Evolutionary conservation across 2,797 vertebrate genomes (phyloP).

Genomic region (Helicolenus hilgendorfi): DNA sequence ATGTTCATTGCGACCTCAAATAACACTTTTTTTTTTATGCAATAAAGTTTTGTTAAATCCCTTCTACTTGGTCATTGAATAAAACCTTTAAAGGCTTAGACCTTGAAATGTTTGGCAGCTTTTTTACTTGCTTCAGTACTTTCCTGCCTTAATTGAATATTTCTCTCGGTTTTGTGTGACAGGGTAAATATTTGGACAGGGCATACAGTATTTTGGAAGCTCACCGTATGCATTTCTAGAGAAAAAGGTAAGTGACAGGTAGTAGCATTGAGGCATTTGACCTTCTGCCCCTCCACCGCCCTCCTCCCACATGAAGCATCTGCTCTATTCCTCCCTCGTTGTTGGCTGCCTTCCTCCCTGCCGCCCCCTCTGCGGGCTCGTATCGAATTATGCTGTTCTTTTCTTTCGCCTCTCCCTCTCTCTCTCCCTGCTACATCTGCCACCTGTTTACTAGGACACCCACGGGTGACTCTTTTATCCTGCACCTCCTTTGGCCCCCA

Average conservation of each 20-base stretch:
- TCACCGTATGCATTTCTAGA: constrained; percentile 19
- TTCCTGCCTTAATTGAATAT: not conserved
- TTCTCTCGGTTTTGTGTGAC: constrained; percentile 36
- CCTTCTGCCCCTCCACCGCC: constrained; percentile 2
- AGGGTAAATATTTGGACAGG: constrained; percentile 66
- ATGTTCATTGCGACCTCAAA: constrained; percentile 7
- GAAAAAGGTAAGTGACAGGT: constrained; percentile 63
- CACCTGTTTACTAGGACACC: constrained; percentile 88
- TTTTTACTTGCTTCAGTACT: not conserved
- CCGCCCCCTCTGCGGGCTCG: constrained; percentile 60
- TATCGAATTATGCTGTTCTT: constrained; percentile 91
- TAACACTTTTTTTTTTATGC: not conserved
- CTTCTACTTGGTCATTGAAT: not conserved
- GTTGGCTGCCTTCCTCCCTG: constrained; percentile 73
- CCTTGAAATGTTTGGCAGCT: not conserved
- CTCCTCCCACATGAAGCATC: constrained; percentile 72
- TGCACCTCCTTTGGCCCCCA: constrained; percentile 46
- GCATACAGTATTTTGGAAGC: constrained; percentile 16
- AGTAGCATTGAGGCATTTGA: constrained; percentile 30
- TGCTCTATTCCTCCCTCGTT: constrained; percentile 74
- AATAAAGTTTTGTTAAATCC: constrained; percentile 5
- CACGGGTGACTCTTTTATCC: constrained; percentile 70
- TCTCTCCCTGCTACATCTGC: constrained; percentile 73
- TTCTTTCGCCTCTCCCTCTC: constrained; percentile 73
- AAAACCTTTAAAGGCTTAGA: not conserved